phyloP scores from a whole-genome alignment of 2,113 vertebrate genomes.

The Sula dactylatra region DNA sequence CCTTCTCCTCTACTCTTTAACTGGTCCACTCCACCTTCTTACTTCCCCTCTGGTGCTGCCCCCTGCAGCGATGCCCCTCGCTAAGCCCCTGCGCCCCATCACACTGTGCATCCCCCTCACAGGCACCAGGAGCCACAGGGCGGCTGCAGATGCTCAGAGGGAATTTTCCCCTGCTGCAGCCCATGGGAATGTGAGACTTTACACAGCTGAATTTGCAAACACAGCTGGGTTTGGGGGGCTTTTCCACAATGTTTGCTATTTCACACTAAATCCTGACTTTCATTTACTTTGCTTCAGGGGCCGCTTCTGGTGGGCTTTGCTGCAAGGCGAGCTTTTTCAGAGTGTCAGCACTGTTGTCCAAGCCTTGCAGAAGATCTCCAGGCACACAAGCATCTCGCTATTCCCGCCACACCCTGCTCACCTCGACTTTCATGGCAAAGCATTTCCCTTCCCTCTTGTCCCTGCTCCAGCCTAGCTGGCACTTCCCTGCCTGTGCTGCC shows the following conservation, averaged over 20 bases:
- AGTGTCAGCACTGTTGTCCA: not conserved
- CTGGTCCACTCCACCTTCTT: not conserved
- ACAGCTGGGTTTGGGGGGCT: constrained; percentile 27
- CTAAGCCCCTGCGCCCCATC: fast-evolving
- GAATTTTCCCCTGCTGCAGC: not conserved
- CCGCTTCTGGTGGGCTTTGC: not conserved
- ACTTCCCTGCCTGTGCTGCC: fast-evolving
- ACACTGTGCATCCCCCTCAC: fast-evolving
- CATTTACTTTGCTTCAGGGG: constrained; percentile 28
- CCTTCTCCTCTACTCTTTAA: not conserved
- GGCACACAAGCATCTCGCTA: not conserved
- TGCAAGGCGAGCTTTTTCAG: not conserved
- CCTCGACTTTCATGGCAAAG: fast-evolving
- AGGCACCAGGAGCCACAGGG: not conserved
- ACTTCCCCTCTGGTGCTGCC: not conserved
- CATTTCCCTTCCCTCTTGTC: not conserved
- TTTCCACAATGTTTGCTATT: constrained; percentile 44
- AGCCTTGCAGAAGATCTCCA: not conserved
- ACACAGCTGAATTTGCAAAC: constrained; percentile 40
- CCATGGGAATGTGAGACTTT: constrained; percentile 42
- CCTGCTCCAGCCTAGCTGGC: not conserved
- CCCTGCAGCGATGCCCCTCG: not conserved
- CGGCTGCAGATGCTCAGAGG: not conserved
- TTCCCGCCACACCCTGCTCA: not conserved
- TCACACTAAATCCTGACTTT: not conserved